These are phyloP conservation scores for Psittacula derbiana DNA, from an alignment of 2,797 vertebrate genomes.

Conservation along the genomic window DNA sequence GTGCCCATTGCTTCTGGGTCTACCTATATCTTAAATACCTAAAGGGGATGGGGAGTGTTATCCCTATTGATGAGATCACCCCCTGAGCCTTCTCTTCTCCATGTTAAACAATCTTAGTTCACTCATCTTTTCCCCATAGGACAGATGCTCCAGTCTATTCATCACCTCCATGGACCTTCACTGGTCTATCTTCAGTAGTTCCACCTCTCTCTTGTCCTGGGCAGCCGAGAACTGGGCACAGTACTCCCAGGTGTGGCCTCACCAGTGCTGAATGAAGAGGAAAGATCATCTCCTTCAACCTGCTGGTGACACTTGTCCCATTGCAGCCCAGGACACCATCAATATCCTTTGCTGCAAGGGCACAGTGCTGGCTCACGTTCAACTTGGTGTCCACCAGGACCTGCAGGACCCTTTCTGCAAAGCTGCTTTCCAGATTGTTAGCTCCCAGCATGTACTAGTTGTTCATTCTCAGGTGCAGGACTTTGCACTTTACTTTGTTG, in stretches of 20 bases:
- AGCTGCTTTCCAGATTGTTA: neutral
- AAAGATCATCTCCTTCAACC: neutral
- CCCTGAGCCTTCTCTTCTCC: neutral
- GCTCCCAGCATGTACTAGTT: neutral
- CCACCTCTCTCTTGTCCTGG: neutral
- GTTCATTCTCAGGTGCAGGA: neutral
- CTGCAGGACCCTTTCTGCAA: neutral
- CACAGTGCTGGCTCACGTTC: neutral
- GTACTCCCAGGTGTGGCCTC: neutral
- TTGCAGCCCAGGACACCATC: neutral
- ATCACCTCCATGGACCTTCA: neutral
- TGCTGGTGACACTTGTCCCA: neutral
- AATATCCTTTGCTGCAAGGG: neutral
- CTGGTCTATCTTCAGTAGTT: neutral
- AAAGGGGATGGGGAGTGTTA: no score
- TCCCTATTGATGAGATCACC: neutral
- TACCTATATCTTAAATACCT: neutral
- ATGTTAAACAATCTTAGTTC: neutral
- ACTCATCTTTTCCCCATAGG: neutral
- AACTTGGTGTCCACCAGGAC: neutral
- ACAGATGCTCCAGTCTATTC: neutral
- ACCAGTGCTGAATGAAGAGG: neutral
- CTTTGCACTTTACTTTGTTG: neutral
- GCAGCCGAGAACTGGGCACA: neutral
- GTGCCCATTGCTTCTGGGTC: neutral